Percentiles rank a stretch among this genome's conserved stretches.
Conservation (phyloP, 2,888 invertebrate species). For the Ecdyonurus torrentis region DNA sequence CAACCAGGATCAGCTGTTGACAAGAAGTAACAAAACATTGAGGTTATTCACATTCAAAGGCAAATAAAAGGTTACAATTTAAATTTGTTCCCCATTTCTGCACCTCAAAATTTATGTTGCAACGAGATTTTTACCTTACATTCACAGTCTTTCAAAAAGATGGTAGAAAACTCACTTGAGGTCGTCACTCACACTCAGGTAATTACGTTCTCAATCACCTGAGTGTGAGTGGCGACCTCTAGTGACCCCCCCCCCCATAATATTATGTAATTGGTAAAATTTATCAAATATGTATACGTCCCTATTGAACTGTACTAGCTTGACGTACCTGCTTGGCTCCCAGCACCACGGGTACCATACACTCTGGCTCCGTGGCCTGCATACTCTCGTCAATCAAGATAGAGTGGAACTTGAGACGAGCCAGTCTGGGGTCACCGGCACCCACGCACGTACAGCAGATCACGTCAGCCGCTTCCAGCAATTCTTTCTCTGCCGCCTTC, state of each 20-base stretch:
- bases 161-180: background rate
- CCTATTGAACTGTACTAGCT: background rate
- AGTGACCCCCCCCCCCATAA: too few species aligned
- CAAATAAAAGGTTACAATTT: too few species aligned
- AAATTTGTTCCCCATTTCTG: background rate
- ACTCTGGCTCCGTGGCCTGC: constrained; percentile 95
- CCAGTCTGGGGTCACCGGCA: constrained; percentile 90
- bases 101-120: background rate
- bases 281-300: background rate
- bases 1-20: constrained; percentile 80
- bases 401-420: constrained; percentile 84
- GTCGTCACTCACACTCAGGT: too few species aligned
- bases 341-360: constrained; percentile 96
- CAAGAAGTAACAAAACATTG: constrained; percentile 11
- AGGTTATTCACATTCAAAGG: background rate
- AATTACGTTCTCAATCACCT: too few species aligned
- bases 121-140: background rate
- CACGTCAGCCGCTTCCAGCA: constrained; percentile 92
- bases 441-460: constrained; percentile 99
- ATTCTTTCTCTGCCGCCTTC: constrained; percentile 75
- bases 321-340: constrained; percentile 68
- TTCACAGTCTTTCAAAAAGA: background rate
- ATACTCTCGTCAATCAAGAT: constrained; percentile 95
- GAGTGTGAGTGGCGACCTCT: too few species aligned
- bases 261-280: too few species aligned